Conservation (phyloP, 2,888 invertebrate genomes). For the Apamea anceps region DNA sequence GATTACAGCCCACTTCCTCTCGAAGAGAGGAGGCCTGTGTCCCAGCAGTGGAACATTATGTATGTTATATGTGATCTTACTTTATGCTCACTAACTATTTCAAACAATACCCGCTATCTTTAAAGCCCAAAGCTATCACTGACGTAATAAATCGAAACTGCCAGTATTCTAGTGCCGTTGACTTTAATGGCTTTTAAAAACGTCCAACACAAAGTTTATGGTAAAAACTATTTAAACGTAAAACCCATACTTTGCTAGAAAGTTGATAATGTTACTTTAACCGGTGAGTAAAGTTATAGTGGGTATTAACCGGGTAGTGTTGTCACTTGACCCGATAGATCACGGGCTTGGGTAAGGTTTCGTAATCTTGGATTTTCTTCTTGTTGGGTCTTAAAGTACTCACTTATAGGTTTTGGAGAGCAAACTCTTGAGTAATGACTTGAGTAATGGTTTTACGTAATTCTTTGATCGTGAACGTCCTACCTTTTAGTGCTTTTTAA, state of each 20-base stretch:
- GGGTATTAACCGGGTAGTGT: neutral
- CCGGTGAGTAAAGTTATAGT: conserved; percentile 1
- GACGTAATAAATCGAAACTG: conserved; percentile 71
- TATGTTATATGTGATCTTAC: neutral
- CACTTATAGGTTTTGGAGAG: neutral
- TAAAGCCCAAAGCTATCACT: conserved; percentile 49
- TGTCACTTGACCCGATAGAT: conserved; percentile 8
- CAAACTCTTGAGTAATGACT: neutral
- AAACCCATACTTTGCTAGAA: conserved; percentile 54
- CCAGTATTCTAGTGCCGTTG: conserved; percentile 69
- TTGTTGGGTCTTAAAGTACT: neutral
- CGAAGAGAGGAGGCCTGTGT: too few relatives aligned
- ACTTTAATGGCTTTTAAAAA: conserved; percentile 81
- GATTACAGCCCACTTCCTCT: too few relatives aligned
- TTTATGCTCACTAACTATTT: neutral
- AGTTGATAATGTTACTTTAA: conserved; percentile 48
- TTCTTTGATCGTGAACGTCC: neutral
- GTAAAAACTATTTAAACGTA: conserved; percentile 53
- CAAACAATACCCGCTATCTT: conserved; percentile 4
- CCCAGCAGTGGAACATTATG: too few relatives aligned
- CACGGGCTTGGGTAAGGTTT: neutral
- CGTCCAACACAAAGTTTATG: conserved; percentile 77
- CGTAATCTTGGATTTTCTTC: neutral
- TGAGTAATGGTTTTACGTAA: neutral
- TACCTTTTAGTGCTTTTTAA: neutral